Base-by-base conservation (phyloP, 2,113 vertebrate species). In the Sorex araneus region DNA sequence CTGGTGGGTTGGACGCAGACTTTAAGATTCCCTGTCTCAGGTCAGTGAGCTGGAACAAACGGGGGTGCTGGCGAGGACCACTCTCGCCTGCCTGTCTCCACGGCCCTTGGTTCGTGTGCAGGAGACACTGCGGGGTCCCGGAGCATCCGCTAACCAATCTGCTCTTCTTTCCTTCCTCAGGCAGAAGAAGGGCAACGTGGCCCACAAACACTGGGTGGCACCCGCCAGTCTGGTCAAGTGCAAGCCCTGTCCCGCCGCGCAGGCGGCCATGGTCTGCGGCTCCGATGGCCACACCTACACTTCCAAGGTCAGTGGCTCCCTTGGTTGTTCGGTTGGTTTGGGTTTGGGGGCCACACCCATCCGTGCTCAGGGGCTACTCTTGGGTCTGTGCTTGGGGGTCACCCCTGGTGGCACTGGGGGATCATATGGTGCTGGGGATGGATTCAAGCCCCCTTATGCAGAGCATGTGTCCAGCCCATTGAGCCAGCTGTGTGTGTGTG, bases 211-310 rank as follows among this genome's bases (percentile, higher is more conserved):
- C 84, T 98, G 98, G 98, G 85, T 95, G 27, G 98, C 98, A 94
- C 92, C 98, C 34, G 97, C 97, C 1, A 98, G 95, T 97, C 66
- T 98, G 71, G 98, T 96, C 0, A 99, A 98, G 95, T 99, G 99
- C 97, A 99, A 97, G 89, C 97, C 98, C 2, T 99, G 99, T 77
- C 98, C 98, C 0, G 0, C 76, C 32, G 66, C 94, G 0, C 98
- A 97, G 12, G 10, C 97, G 34, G 94, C 30, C 60, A 76, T 98
- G 0, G 97, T 99, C 82, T 99, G 98, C 1, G 98, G 98, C 3
- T 99, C 98, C 0, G 99, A 99, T 8, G 99, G 99, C 34, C 99
- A 99, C 95, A 98, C 98, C 0, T 99, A 99, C 6, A 97, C 96
- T 0, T 97, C 98, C 81, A 98, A 98, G 98, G 99, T 99, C 47